phyloP scores from a whole-genome alignment of 1,140 invertebrate species.

The Diorhabda elongata region DNA sequence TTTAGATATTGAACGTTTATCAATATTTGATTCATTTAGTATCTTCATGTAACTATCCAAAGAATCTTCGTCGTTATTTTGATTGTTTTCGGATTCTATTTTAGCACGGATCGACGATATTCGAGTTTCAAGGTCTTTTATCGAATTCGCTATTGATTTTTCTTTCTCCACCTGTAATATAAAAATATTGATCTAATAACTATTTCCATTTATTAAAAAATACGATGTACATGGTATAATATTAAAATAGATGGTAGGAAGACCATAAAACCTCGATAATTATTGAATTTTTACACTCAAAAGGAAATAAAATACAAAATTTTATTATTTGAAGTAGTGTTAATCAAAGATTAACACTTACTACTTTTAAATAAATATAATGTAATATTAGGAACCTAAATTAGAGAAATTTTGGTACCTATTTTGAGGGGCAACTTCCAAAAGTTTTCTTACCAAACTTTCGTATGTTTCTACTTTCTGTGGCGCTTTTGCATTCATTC shows the following conservation, averaged over 20 bases:
- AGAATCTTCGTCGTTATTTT: conserved; percentile 56
- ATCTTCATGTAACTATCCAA: conserved; percentile 72
- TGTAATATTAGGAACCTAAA: too few species aligned
- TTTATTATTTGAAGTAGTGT: too few species aligned
- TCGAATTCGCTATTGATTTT: conserved; percentile 54
- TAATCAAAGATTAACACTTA: too few species aligned
- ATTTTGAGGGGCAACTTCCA: too few species aligned
- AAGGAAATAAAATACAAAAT: too few species aligned
- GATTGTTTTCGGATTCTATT: conserved; percentile 28
- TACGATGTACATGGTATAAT: too few species aligned
- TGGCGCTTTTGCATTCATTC: conserved; percentile 67
- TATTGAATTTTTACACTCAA: too few species aligned
- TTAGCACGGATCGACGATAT: conserved; percentile 52
- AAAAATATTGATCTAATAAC: conserved; percentile 13
- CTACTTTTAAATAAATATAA: too few species aligned
- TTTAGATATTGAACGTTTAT: conserved; percentile 52
- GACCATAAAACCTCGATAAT: too few species aligned
- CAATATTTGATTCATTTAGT: conserved; percentile 49
- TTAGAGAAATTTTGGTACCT: too few species aligned
- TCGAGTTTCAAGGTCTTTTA: conserved; percentile 56
- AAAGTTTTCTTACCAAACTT: conserved; percentile 57
- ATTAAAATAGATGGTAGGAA: too few species aligned
- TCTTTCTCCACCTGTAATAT: conserved; percentile 65
- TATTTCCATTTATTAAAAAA: too few species aligned
- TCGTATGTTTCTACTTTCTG: conserved; percentile 72